A percentile compares a stretch with the other conserved stretches of the same genome.
These are phyloP conservation scores for Ganaspis brasiliensis DNA, from an alignment of 2,888 invertebrate species.

Conservation along the genomic window DNA sequence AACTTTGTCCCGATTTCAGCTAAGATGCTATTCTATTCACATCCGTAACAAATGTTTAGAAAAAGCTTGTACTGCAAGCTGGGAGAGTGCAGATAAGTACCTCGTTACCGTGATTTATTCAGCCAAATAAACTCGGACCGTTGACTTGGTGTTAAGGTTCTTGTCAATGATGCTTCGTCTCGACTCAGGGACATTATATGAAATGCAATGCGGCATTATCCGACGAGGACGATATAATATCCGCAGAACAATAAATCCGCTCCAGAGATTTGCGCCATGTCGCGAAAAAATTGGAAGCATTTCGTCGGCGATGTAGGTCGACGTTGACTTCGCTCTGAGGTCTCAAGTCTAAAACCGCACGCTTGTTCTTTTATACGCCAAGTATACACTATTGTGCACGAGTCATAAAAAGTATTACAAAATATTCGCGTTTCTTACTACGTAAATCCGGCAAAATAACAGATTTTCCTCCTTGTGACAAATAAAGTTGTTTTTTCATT, in stretches of 20 bases:
- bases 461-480: no score
- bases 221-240: neutral
- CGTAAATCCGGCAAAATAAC: conserved; percentile 7
- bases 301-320: conserved; percentile 11
- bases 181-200: conserved; percentile 20
- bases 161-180: conserved; percentile 8
- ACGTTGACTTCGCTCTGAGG: neutral
- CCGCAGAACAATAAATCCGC: conserved; percentile 21
- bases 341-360: neutral
- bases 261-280: neutral
- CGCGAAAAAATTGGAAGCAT: conserved; percentile 19
- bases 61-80: neutral
- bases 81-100: conserved; percentile 8
- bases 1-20: neutral
- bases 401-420: conserved; percentile 10
- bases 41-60: neutral
- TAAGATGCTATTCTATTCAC: neutral
- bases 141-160: conserved; percentile 14
- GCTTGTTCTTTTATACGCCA: conserved; percentile 4
- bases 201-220: conserved; percentile 1
- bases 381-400: neutral
- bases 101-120: conserved; percentile 28
- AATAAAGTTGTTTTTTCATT: no score
- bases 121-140: conserved; percentile 6
- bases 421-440: neutral